Conservation (phyloP, 2,888 invertebrate species). For the Dolichopus griseipennis region DNA sequence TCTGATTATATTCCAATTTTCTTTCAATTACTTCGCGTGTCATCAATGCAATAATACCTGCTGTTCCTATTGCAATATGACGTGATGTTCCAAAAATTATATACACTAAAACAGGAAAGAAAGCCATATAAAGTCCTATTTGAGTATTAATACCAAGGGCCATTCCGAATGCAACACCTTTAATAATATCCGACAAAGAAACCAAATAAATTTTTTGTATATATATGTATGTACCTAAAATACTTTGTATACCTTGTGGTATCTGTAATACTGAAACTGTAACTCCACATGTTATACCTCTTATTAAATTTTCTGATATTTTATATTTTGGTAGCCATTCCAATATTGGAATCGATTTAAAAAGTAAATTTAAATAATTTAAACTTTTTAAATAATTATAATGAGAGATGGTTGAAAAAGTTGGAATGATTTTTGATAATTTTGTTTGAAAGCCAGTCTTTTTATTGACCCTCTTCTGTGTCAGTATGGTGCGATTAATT, state of each 20-base stretch:
- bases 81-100: conserved; percentile 72
- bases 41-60: conserved; percentile 79
- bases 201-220: no score
- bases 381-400: neutral
- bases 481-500: no score
- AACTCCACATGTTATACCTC: conserved; percentile 71
- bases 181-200: no score
- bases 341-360: conserved; percentile 47
- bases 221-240: no score
- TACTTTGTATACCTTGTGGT: conserved; percentile 74
- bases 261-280: conserved; percentile 82
- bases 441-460: no score
- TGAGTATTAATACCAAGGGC: conserved; percentile 59
- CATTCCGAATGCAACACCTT: conserved; percentile 64
- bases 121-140: conserved; percentile 69
- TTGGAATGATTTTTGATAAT: no score
- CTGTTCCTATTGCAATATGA: conserved; percentile 75
- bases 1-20: conserved; percentile 41
- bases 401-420: no score
- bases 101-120: conserved; percentile 77
- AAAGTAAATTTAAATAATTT: neutral
- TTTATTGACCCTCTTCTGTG: no score
- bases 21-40: conserved; percentile 61
- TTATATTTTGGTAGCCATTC: conserved; percentile 57
- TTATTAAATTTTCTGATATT: conserved; percentile 50